phyloP scores from a whole-genome alignment of 2,113 vertebrate species.

The Cephalopterus ornatus region DNA sequence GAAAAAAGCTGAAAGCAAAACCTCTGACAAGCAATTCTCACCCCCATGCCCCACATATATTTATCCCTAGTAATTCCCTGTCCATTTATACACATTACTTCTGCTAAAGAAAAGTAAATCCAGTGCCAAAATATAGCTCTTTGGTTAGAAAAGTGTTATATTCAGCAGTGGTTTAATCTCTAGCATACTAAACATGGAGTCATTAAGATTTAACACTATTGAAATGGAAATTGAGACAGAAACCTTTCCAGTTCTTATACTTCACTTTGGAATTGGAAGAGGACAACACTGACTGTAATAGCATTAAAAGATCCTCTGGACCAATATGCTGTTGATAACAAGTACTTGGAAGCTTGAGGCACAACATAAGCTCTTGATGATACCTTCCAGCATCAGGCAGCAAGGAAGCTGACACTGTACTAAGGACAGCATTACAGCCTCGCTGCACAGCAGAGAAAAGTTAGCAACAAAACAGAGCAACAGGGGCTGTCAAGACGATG shows the following conservation, averaged over 20 bases:
- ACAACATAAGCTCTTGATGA: neutral
- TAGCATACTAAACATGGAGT: slow-evolving; percentile 6
- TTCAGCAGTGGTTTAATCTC: slow-evolving; percentile 36
- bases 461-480: neutral
- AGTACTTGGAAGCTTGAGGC: slow-evolving; percentile 18
- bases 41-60: neutral
- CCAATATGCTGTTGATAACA: neutral
- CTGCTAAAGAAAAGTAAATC: slow-evolving; percentile 12
- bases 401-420: neutral
- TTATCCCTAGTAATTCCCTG: neutral
- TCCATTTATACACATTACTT: neutral
- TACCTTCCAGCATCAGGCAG: neutral
- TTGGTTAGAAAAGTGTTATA: slow-evolving; percentile 4
- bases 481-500: neutral
- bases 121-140: slow-evolving; percentile 10
- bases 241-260: slow-evolving; percentile 29
- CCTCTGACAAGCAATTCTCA: neutral
- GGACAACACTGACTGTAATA: neutral
- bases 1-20: slow-evolving; percentile 27
- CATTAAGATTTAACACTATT: neutral
- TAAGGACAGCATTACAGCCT: neutral
- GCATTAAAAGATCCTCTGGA: slow-evolving; percentile 21
- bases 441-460: neutral
- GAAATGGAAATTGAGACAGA: slow-evolving; percentile 45
- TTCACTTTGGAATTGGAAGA: slow-evolving; percentile 15